phyloP scores from a whole-genome alignment of 2,113 vertebrate genomes.

The Bombycilla garrulus region DNA sequence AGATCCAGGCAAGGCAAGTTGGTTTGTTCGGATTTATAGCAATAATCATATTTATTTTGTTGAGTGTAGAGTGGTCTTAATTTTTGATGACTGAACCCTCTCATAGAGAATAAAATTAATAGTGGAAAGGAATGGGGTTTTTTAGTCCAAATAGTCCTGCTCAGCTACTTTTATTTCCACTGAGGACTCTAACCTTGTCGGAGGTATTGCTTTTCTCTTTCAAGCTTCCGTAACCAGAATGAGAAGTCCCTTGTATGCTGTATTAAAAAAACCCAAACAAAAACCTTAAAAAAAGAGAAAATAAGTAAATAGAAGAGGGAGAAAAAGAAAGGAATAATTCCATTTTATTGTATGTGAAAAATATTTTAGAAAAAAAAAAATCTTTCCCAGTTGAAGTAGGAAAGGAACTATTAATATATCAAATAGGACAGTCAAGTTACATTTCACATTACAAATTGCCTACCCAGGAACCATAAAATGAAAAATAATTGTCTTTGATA shows the following conservation, averaged over 20 bases:
- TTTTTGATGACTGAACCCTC: not conserved
- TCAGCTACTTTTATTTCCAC: not conserved
- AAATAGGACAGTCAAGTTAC: not conserved
- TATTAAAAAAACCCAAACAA: not conserved
- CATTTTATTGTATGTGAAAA: not conserved
- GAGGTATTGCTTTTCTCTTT: not conserved
- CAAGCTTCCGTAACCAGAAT: not conserved
- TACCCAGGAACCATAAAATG: not conserved
- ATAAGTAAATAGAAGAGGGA: rapidly evolving
- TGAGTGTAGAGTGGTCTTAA: not conserved
- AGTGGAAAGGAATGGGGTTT: rapidly evolving
- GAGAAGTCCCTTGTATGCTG: not conserved
- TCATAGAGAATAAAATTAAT: not conserved
- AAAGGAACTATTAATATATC: not conserved
- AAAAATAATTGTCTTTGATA: not conserved
- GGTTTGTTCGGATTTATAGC: not conserved
- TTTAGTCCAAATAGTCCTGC: not conserved
- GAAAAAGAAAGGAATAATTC: not conserved
- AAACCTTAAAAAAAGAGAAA: not conserved
- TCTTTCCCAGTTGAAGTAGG: not conserved
- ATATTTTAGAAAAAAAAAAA: not conserved
- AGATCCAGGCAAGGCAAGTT: not conserved
- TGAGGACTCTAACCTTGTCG: rapidly evolving
- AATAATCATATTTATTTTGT: rapidly evolving
- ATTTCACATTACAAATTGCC: not conserved